Evolutionary conservation across 2,797 vertebrate genomes (phyloP).

Genomic region (Anniella stebbinsi): DNA sequence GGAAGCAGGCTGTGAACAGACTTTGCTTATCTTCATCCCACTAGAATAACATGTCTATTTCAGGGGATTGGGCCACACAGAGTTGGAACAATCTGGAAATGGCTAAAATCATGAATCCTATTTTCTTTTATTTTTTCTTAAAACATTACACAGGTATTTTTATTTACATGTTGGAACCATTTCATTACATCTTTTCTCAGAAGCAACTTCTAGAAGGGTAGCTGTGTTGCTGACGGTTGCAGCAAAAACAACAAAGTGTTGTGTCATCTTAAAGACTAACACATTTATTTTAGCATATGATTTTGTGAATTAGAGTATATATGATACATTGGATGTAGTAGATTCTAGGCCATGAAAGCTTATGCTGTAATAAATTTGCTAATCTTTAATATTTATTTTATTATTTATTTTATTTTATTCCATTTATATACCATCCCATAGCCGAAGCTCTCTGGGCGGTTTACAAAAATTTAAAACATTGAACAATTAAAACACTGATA

Average conservation of each 20-base stretch:
- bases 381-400: no score
- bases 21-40: neutral
- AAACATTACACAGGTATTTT: neutral
- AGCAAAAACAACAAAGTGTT: neutral
- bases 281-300: neutral
- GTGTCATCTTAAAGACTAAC: neutral
- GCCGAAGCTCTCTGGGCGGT: no score
- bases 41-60: neutral
- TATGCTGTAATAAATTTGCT: neutral
- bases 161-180: neutral
- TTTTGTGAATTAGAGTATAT: neutral
- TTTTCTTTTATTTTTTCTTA: neutral
- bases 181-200: neutral
- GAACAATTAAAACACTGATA: no score
- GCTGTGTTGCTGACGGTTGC: neutral
- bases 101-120: constrained; percentile 7
- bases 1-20: no score
- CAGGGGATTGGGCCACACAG: neutral
- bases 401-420: no score
- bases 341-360: neutral
- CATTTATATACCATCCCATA: no score
- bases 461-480: no score
- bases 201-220: no score
- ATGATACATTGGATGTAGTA: neutral
- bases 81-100: constrained; percentile 8